Conservation (phyloP, 2,888 invertebrate genomes). For the Drosophila leonis region DNA sequence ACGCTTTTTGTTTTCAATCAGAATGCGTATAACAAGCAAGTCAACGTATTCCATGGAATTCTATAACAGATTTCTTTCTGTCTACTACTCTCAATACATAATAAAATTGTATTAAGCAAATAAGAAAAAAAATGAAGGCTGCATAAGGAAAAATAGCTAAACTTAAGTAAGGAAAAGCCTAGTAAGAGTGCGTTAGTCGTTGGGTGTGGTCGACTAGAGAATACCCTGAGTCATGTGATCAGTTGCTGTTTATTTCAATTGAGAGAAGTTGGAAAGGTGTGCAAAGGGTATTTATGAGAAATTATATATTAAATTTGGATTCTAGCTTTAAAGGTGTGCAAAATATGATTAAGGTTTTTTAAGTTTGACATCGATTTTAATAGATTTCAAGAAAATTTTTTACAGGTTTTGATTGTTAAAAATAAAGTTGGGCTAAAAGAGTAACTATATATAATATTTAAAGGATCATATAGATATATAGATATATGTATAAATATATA, state of each 20-base stretch:
- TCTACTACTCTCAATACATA: slow-evolving; percentile 14
- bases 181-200: no score
- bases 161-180: neutral
- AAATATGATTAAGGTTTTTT: no score
- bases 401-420: no score
- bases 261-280: neutral
- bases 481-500: no score
- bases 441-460: no score
- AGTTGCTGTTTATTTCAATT: neutral
- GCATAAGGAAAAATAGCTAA: neutral
- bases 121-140: slow-evolving; percentile 19
- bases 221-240: neutral
- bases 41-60: slow-evolving; percentile 17
- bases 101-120: slow-evolving; percentile 10
- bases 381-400: no score
- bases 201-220: neutral
- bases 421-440: no score
- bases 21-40: neutral
- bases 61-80: neutral
- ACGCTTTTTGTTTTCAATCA: slow-evolving; percentile 8
- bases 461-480: no score
- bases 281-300: neutral
- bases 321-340: neutral
- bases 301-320: neutral
- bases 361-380: no score